These are phyloP conservation scores for Ahaetulla prasina DNA, from an alignment of 2,113 vertebrate genomes.

Conservation along the genomic window DNA sequence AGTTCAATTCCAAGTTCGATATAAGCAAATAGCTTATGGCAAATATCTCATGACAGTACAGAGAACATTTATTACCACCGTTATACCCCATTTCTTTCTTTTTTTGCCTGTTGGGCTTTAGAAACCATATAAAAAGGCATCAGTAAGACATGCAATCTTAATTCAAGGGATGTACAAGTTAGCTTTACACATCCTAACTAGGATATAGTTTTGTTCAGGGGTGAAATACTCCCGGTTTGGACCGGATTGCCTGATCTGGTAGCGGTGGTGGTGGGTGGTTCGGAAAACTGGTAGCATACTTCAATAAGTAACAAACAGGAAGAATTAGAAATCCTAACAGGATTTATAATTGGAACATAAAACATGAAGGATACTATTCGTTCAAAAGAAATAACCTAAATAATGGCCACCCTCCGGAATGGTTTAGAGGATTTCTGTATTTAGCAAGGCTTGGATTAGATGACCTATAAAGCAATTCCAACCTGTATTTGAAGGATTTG, in stretches of 20 bases:
- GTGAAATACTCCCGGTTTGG: too few relatives aligned
- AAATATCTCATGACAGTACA: background rate
- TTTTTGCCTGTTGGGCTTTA: background rate
- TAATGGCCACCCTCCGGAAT: background rate
- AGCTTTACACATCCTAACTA: conserved; percentile 8
- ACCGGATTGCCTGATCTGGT: too few relatives aligned
- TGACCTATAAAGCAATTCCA: background rate
- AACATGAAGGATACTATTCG: background rate
- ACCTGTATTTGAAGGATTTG: background rate
- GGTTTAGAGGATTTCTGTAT: background rate
- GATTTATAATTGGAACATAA: background rate
- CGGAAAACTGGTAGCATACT: too few relatives aligned
- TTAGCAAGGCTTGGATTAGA: background rate
- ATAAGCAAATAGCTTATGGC: background rate
- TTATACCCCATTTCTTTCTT: background rate
- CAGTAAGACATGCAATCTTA: background rate
- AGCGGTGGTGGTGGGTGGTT: too few relatives aligned
- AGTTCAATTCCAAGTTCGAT: background rate
- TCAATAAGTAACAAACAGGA: background rate
- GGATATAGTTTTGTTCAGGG: background rate
- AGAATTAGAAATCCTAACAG: background rate
- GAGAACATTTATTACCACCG: background rate
- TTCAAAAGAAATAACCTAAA: background rate
- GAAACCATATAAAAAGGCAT: background rate
- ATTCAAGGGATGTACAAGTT: background rate